phyloP scores from a whole-genome alignment of 2,113 vertebrate genomes.

The Ramphastos sulfuratus region DNA sequence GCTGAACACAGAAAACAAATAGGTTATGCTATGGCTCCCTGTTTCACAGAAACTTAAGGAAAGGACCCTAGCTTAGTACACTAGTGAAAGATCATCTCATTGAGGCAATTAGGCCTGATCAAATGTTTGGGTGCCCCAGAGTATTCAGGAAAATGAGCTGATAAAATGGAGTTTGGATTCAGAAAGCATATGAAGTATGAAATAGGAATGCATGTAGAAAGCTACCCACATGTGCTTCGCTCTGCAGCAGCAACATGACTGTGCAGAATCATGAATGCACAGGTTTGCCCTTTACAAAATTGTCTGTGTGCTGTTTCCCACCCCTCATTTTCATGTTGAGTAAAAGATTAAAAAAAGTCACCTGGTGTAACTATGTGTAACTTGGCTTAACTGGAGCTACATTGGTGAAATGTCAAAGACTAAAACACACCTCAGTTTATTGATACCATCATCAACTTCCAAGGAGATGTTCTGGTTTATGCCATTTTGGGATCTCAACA shows the following conservation, averaged over 20 bases:
- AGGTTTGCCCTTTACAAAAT: neutral
- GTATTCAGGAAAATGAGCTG: neutral
- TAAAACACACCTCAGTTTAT: neutral
- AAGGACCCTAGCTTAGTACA: neutral
- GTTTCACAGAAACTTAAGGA: neutral
- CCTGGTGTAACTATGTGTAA: neutral
- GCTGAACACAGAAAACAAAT: neutral
- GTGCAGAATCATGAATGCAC: neutral
- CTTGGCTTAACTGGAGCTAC: neutral
- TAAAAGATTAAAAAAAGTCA: neutral
- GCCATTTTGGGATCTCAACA: neutral
- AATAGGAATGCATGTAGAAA: neutral
- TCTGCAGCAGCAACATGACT: neutral
- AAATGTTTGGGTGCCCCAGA: neutral
- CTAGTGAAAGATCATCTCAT: neutral
- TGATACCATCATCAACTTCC: neutral
- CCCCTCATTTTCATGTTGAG: neutral
- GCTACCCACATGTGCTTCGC: neutral
- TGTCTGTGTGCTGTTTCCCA: neutral
- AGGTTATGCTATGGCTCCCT: neutral
- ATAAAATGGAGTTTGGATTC: neutral
- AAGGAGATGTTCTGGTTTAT: neutral
- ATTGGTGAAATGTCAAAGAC: neutral
- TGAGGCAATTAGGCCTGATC: neutral
- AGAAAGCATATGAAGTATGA: neutral